These are phyloP conservation scores for Phyllostomus hastatus DNA, from an alignment of 2,113 vertebrate genomes.

Conservation along the genomic window DNA sequence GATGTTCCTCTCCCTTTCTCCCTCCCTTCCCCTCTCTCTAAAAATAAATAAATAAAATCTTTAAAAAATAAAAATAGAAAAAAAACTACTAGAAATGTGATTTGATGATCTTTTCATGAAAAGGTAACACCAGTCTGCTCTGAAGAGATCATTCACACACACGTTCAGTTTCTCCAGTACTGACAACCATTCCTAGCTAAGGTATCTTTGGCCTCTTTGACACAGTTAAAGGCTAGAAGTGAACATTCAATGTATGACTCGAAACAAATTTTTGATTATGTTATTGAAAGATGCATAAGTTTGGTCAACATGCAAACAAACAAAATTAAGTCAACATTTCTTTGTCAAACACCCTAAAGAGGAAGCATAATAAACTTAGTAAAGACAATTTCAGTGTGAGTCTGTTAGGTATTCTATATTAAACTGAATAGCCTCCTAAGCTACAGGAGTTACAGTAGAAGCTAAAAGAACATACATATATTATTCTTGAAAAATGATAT, in stretches of 20 bases:
- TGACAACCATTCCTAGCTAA: not conserved
- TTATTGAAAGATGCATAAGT: not conserved
- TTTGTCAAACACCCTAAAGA: not conserved
- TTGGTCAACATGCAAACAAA: not conserved
- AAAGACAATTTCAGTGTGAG: not conserved
- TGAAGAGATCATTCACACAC: not conserved
- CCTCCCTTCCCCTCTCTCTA: too few relatives aligned
- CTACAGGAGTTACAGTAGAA: not conserved
- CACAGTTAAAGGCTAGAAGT: not conserved
- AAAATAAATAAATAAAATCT: too few relatives aligned
- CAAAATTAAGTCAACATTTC: not conserved
- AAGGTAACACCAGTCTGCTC: not conserved
- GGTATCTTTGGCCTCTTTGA: not conserved
- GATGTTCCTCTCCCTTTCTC: too few relatives aligned
- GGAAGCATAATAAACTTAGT: not conserved
- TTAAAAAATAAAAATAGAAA: too few relatives aligned
- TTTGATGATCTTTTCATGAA: not conserved
- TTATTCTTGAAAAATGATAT: not conserved
- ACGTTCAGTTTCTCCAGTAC: not conserved
- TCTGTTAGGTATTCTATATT: not conserved
- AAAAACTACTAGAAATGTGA: not conserved
- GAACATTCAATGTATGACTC: not conserved
- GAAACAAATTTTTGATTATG: not conserved
- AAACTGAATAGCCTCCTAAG: not conserved
- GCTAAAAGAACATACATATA: not conserved